These are phyloP conservation scores for Oophaga pumilio DNA, from an alignment of 2,113 vertebrate genomes.

Conservation along the genomic window DNA sequence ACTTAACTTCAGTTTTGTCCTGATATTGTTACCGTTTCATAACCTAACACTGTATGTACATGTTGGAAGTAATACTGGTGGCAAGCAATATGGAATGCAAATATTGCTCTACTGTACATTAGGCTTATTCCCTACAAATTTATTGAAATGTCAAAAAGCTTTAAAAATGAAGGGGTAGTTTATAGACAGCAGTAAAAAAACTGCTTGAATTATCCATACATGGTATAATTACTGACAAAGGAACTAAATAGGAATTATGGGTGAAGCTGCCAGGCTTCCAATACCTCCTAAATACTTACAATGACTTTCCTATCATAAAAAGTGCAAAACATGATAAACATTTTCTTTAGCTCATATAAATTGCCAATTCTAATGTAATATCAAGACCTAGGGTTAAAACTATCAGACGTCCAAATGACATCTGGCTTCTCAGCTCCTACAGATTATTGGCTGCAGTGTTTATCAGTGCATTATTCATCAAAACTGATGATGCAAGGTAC, in stretches of 20 bases:
- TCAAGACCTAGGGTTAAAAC: slow-evolving; percentile 78
- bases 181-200: not conserved
- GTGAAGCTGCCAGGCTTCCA: not conserved
- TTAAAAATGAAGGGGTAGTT: not conserved
- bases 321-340: slow-evolving; percentile 35
- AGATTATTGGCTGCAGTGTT: slow-evolving; percentile 79
- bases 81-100: too few species aligned
- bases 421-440: slow-evolving; percentile 78
- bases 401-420: slow-evolving; percentile 79
- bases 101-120: too few species aligned
- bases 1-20: too few species aligned
- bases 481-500: slow-evolving; percentile 82
- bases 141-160: not conserved
- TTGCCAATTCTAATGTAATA: slow-evolving; percentile 67
- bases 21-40: too few species aligned
- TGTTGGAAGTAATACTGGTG: too few species aligned
- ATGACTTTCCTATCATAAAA: slow-evolving; percentile 4
- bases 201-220: not conserved
- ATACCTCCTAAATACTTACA: not conserved
- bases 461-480: slow-evolving; percentile 84
- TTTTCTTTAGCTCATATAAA: slow-evolving; percentile 60
- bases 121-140: not conserved
- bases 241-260: not conserved
- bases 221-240: not conserved
- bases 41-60: too few species aligned